A percentile compares a stretch with the other conserved stretches of the same genome.
Evolutionary conservation across 35 echinoderm and acorn worm genomes (phyloP).

Genomic region (Apostichopus japonicus): DNA sequence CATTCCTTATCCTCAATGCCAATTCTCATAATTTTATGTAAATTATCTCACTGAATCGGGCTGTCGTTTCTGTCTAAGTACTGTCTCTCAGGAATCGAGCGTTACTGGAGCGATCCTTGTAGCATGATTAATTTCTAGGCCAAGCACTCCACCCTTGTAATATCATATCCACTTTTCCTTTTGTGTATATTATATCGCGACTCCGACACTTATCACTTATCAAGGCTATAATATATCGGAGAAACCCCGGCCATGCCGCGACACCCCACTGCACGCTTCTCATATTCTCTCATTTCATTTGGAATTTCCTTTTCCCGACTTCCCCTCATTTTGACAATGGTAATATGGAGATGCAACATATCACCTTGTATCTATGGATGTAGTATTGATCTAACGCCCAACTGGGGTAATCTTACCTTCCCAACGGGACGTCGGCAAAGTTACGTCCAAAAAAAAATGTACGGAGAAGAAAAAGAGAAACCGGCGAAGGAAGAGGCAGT

Average conservation of each 20-base stretch:
- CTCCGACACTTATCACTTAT: not conserved
- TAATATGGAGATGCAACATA: not conserved
- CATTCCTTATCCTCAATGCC: not conserved
- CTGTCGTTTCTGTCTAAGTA: not conserved
- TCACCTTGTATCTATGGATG: slow-evolving; percentile 38
- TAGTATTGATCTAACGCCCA: slow-evolving; percentile 47
- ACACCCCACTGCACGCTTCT: not conserved
- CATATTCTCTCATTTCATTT: not conserved
- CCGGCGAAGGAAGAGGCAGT: not conserved
- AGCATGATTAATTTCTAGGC: slow-evolving; percentile 48
- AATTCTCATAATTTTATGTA: slow-evolving; percentile 34
- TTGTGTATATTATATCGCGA: too few species aligned
- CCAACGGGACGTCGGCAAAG: slow-evolving; percentile 12
- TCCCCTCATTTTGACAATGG: not conserved
- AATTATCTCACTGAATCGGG: not conserved
- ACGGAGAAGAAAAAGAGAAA: not conserved
- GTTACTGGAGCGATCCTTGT: slow-evolving; percentile 34
- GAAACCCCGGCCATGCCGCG: not conserved
- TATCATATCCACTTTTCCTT: not conserved
- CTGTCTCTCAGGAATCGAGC: not conserved
- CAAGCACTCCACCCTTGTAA: slow-evolving; percentile 42
- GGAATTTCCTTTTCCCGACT: not conserved
- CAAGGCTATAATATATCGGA: not conserved
- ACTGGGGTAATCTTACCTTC: slow-evolving; percentile 42
- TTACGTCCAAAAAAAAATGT: not conserved